Evolutionary conservation across 2,113 vertebrate species (phyloP).

Genomic region (Sisor rabdophorus): DNA sequence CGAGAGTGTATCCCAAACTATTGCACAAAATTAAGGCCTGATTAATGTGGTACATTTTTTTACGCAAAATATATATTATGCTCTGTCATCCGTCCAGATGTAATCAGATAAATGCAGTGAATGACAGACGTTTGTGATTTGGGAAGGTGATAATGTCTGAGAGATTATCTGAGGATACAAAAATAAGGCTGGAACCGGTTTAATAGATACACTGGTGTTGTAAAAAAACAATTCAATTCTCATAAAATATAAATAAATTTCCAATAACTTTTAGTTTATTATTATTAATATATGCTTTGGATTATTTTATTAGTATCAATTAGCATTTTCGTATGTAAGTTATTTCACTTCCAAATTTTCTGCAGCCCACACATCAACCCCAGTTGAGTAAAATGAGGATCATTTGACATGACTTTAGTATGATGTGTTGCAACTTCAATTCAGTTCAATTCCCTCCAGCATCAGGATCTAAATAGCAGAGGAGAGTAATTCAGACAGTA

Average conservation of each 20-base stretch:
- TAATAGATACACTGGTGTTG: background rate
- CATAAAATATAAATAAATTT: background rate
- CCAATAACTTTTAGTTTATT: too few species aligned
- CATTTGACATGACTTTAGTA: constrained; percentile 3
- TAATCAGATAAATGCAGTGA: background rate
- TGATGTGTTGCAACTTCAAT: background rate
- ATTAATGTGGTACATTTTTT: too few species aligned
- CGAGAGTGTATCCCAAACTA: background rate
- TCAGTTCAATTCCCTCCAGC: background rate
- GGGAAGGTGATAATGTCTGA: background rate
- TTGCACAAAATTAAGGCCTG: background rate
- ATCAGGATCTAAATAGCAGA: constrained; percentile 16
- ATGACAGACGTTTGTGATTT: background rate
- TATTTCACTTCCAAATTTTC: background rate
- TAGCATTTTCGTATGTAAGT: background rate
- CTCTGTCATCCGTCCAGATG: background rate
- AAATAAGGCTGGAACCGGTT: background rate
- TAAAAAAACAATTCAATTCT: background rate
- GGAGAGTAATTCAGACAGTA: constrained; percentile 23
- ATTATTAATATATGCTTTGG: too few species aligned
- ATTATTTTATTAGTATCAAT: background rate
- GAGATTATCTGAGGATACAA: background rate
- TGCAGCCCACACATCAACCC: background rate
- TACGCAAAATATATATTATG: too few species aligned
- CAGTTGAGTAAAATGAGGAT: background rate